Evolutionary conservation across 2,797 vertebrate genomes (phyloP), one percentile per base, ranked within the genome.

Genomic region (Chaetodon trifasciatus): DNA sequence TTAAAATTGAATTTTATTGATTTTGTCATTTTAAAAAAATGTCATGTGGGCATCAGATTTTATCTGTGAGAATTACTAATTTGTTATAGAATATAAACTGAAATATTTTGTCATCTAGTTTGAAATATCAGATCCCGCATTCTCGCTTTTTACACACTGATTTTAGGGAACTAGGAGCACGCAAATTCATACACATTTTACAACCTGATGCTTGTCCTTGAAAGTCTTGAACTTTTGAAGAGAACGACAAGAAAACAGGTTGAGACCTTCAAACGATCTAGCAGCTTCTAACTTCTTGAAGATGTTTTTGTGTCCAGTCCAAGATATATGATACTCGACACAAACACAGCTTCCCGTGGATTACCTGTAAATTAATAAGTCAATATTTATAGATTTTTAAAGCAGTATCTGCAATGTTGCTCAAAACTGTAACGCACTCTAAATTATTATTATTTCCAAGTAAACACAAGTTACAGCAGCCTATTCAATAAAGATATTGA

Each of bases 401-500:
- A 62, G 7, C 17, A 53, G 49, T 17, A 5, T 50, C 24, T 49
- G 21, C 24, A 40, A 42, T 39, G 7, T 10, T 53, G 4, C 11
- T 75, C 23, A 58, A 17, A 6, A 53, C 10, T 63, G 11, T 19
- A 53, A 63, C 16, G 19, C 24, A 23, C 39, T 49, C 1, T 6
- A n/a, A 74, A 15, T 49, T 17, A 62, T 69, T 66, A 69, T 44
- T 71, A 19, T 37, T 24, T 64, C 19, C 12, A 61, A 65, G 76
- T 60, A 76, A 69, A 74, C 17, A 61, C 0, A 57, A 76, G 72
- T 67, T 49, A 40, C 5, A 35, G 70, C 53, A 46, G 64, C n/a
- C 28, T 44, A 32, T 83, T 65, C 17, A 53, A 24, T 53, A 74
- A 67, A 79, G 47, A 70, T 46, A 74, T 32, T 78, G 71, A 70